Conservation (phyloP, 2,888 invertebrate genomes). For the Onchidella celtica region DNA sequence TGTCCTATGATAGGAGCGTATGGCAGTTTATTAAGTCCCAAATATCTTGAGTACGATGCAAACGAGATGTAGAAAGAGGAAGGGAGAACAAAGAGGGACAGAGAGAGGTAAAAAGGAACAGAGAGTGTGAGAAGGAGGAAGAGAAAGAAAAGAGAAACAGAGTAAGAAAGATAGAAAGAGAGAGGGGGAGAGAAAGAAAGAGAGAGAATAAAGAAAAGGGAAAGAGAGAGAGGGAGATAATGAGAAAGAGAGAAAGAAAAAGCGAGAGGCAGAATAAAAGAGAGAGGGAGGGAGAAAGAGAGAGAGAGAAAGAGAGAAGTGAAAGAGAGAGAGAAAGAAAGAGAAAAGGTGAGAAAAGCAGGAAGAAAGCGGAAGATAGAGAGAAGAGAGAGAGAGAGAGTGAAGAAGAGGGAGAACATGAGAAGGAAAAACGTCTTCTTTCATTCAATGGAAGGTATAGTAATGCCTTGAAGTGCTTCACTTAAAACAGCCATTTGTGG, state of each 20-base stretch:
- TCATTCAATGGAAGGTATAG: too few species aligned
- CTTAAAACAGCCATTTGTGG: too few species aligned
- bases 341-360: background rate
- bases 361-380: background rate
- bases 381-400: background rate
- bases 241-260: too few species aligned
- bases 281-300: background rate
- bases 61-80: too few species aligned
- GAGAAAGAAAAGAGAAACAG: background rate
- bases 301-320: too few species aligned
- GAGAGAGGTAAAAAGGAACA: background rate
- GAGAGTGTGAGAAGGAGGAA: background rate
- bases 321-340: background rate
- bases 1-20: too few species aligned
- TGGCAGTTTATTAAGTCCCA: too few species aligned
- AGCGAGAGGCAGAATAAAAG: background rate
- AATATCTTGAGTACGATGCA: too few species aligned
- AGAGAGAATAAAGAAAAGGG: background rate
- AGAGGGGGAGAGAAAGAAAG: background rate
- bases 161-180: background rate
- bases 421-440: too few species aligned
- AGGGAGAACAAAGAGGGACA: background rate
- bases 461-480: too few species aligned
- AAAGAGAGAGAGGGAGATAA: background rate
- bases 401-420: background rate